A percentile compares a stretch with the other conserved stretches of the same genome.
Conservation (phyloP, 2,888 invertebrate species). For the Ectropis crepuscularia region DNA sequence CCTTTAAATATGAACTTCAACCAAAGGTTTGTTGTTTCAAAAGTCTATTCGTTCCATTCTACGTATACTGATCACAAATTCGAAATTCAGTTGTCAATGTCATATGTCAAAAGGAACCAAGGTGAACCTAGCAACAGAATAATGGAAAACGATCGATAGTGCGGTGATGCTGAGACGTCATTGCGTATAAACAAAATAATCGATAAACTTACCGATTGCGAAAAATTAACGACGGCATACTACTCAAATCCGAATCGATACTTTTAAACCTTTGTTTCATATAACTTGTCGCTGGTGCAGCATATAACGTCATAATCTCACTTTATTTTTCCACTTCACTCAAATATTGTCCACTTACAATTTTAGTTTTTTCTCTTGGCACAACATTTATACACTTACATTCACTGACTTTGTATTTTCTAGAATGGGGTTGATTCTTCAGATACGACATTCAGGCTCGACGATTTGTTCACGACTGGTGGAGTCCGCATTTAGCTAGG, state of each 20-base stretch:
- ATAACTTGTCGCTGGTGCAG: slow-evolving; percentile 76
- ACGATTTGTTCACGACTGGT: slow-evolving; percentile 61
- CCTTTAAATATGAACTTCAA: no score
- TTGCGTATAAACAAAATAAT: slow-evolving; percentile 54
- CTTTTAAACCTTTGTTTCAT: slow-evolving; percentile 79
- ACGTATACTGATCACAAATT: slow-evolving; percentile 36
- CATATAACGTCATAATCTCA: slow-evolving; percentile 84
- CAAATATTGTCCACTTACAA: slow-evolving; percentile 57
- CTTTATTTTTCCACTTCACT: slow-evolving; percentile 70
- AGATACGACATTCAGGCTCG: slow-evolving; percentile 76
- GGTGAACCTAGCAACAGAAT: slow-evolving; percentile 53
- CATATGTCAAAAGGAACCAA: slow-evolving; percentile 40
- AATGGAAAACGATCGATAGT: slow-evolving; percentile 50
- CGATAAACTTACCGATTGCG: slow-evolving; percentile 85
- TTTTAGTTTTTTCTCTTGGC: slow-evolving; percentile 63
- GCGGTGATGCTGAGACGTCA: slow-evolving; percentile 51
- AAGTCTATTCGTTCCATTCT: slow-evolving; percentile 47
- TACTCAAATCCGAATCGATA: slow-evolving; percentile 72
- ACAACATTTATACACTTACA: slow-evolving; percentile 57
- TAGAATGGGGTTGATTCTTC: slow-evolving; percentile 52
- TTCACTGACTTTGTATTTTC: slow-evolving; percentile 52
- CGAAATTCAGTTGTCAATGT: neutral
- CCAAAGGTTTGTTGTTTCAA: no score
- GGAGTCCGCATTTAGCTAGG: slow-evolving; percentile 60
- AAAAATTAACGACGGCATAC: slow-evolving; percentile 87